Evolutionary conservation across 2,888 invertebrate genomes (phyloP).

Genomic region (Limulus polyphemus): DNA sequence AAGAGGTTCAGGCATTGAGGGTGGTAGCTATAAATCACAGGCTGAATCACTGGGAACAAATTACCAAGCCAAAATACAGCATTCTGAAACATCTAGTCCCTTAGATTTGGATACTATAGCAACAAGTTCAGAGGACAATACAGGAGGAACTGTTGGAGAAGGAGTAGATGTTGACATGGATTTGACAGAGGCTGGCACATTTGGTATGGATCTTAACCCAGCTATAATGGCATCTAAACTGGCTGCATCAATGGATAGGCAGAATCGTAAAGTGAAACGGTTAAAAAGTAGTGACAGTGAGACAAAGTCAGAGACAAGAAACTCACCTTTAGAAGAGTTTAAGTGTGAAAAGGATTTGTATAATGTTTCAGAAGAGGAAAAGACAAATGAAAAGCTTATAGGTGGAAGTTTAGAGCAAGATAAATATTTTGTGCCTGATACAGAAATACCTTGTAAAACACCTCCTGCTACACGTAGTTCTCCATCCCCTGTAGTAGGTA

Average conservation of each 20-base stretch:
- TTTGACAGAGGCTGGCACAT: conserved; percentile 31
- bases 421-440: too few species aligned
- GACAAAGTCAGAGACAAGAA: conserved; percentile 6
- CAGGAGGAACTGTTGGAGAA: conserved; percentile 10
- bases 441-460: conserved; percentile 1
- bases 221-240: conserved; percentile 5
- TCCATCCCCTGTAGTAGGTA: conserved; percentile 17
- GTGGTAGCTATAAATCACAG: neutral
- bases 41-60: too few species aligned
- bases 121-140: conserved; percentile 8
- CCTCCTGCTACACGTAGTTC: conserved; percentile 4
- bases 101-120: conserved; percentile 14
- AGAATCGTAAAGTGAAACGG: conserved; percentile 21
- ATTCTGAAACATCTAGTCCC: conserved; percentile 5
- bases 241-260: conserved; percentile 13
- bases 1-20: conserved; percentile 8
- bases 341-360: too few species aligned
- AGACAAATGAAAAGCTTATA: too few species aligned
- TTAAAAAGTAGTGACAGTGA: conserved; percentile 16
- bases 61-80: too few species aligned
- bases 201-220: conserved; percentile 18
- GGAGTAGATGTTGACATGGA: conserved; percentile 22
- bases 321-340: too few species aligned
- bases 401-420: too few species aligned
- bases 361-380: too few species aligned